phyloP scores from a whole-genome alignment of 2,797 vertebrate species.

The Sebastes cheni region DNA sequence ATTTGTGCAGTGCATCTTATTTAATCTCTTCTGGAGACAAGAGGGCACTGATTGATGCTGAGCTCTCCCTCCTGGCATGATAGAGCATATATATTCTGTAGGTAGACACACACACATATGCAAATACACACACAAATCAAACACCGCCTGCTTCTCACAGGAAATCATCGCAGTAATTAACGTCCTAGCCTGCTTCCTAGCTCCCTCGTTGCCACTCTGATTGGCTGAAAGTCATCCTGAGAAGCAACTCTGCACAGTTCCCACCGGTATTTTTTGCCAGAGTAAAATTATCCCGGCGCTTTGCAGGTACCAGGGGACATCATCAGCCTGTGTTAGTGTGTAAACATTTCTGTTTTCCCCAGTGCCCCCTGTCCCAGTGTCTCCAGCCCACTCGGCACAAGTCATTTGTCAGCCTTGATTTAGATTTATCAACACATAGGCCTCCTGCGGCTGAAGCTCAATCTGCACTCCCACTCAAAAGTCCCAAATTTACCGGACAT shows the following conservation, averaged over 20 bases:
- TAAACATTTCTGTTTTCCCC: constrained; percentile 74
- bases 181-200: constrained; percentile 54
- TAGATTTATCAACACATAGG: constrained; percentile 67
- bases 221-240: constrained; percentile 72
- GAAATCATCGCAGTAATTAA: constrained; percentile 79
- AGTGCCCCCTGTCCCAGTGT: constrained; percentile 50
- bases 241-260: constrained; percentile 46
- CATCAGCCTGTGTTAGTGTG: constrained; percentile 73
- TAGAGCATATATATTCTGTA: constrained; percentile 40
- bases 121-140: constrained; percentile 57
- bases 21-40: constrained; percentile 58
- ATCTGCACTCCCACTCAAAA: constrained; percentile 38
- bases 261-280: constrained; percentile 64
- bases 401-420: constrained; percentile 77
- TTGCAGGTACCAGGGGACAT: constrained; percentile 61
- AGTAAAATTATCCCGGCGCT: constrained; percentile 67
- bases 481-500: constrained; percentile 39
- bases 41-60: constrained; percentile 54
- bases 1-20: constrained; percentile 55
- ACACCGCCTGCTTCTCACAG: constrained; percentile 63
- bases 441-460: constrained; percentile 43
- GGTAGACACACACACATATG: constrained; percentile 16
- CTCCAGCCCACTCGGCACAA: constrained; percentile 61
- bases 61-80: constrained; percentile 31
- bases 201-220: constrained; percentile 59